These are phyloP conservation scores for Polymixis lichenea DNA, from an alignment of 2,888 invertebrate species.

Conservation along the genomic window DNA sequence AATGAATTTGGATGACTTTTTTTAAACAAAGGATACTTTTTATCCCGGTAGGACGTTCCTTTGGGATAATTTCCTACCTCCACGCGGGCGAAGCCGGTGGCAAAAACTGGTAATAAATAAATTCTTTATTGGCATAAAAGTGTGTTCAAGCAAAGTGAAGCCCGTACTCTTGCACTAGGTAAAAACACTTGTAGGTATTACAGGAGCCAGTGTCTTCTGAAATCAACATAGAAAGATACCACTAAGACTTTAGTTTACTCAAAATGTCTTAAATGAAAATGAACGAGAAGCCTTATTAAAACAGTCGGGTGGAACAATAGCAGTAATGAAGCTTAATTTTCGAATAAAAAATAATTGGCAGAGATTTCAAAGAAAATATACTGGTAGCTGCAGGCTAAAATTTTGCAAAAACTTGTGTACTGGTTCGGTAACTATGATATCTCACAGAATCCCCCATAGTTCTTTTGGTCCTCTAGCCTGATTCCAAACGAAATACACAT, in stretches of 20 bases:
- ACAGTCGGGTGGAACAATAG: conserved; percentile 3
- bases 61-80: no score
- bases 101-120: no score
- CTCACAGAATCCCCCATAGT: no score
- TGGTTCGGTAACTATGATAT: background rate
- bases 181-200: no score
- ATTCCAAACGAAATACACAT: conserved; percentile 8
- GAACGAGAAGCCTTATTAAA: background rate
- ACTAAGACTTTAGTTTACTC: background rate
- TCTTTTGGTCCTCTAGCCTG: background rate
- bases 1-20: no score
- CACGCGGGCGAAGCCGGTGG: no score
- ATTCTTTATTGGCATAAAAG: no score
- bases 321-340: background rate
- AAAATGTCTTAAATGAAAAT: background rate
- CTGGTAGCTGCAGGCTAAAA: background rate
- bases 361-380: background rate
- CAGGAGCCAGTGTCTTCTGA: no score
- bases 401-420: background rate
- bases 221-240: background rate
- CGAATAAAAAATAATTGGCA: conserved; percentile 30
- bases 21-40: no score
- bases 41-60: no score
- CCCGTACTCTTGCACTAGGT: no score
- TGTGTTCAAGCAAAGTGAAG: no score